These are phyloP conservation scores for Phrynocephalus vlangalii DNA, from an alignment of 2,797 vertebrate genomes.

Conservation along the genomic window DNA sequence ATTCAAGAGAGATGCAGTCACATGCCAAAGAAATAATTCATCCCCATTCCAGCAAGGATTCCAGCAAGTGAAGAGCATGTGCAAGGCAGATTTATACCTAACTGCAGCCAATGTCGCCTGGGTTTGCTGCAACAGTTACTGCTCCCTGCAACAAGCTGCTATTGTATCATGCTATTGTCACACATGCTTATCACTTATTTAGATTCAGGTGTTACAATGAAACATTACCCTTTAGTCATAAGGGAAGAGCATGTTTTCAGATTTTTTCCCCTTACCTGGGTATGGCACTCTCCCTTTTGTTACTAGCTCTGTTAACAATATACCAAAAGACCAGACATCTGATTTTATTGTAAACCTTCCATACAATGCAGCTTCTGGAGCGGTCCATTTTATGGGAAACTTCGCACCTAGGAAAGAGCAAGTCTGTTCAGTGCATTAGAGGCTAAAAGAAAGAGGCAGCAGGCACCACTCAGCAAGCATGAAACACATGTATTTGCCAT, in stretches of 20 bases:
- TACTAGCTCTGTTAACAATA: conserved; percentile 95
- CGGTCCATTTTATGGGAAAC: conserved; percentile 98
- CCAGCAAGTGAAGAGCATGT: neutral
- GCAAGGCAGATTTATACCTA: neutral
- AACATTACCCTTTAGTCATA: neutral
- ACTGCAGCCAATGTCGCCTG: neutral
- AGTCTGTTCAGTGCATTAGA: neutral
- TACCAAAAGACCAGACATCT: conserved; percentile 97
- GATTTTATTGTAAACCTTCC: conserved; percentile 99
- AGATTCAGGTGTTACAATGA: neutral
- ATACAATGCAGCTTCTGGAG: conserved; percentile 93
- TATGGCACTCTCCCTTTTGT: conserved; percentile 98
- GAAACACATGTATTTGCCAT: neutral
- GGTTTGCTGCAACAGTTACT: neutral
- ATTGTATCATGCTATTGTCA: neutral
- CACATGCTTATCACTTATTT: neutral
- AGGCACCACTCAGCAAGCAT: neutral
- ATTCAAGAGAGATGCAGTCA: neutral
- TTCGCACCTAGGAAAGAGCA: conserved; percentile 86
- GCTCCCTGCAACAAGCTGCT: neutral
- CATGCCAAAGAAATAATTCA: neutral
- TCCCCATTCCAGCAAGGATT: neutral
- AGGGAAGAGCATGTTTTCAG: neutral
- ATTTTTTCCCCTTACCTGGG: conserved; percentile 85
- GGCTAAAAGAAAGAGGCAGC: neutral